A percentile compares a stretch with the other conserved stretches of the same genome.
These are phyloP conservation scores for Zootoca vivipara DNA, from an alignment of 2,113 vertebrate genomes.

Conservation along the genomic window DNA sequence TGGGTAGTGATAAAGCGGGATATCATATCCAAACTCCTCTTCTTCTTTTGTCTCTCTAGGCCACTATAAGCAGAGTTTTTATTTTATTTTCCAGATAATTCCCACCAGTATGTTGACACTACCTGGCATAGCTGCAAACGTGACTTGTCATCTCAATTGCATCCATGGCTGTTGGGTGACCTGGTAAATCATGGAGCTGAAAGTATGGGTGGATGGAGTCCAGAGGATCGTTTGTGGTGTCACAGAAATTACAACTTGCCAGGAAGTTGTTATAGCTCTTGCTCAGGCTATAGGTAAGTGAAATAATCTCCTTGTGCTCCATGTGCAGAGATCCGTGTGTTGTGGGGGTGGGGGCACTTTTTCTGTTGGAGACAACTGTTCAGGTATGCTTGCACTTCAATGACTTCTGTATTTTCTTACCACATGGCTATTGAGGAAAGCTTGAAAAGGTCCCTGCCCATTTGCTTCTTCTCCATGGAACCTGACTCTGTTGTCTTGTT, in stretches of 20 bases:
- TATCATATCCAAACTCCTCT: too few relatives aligned
- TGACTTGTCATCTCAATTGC: conserved; percentile 69
- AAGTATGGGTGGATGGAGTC: conserved; percentile 98
- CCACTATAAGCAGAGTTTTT: background rate
- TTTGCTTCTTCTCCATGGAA: background rate
- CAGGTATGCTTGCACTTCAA: background rate
- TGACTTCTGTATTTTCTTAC: background rate
- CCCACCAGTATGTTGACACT: background rate
- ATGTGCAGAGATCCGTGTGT: background rate
- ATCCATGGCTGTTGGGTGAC: conserved; percentile 68
- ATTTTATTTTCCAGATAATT: conserved; percentile 60
- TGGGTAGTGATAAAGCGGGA: too few relatives aligned
- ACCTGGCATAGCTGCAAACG: conserved; percentile 48
- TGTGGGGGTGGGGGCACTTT: background rate
- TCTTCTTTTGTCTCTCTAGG: background rate
- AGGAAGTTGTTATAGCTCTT: conserved; percentile 98
- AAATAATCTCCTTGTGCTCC: background rate
- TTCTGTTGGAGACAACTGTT: background rate
- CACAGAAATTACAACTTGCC: conserved; percentile 96
- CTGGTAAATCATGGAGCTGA: conserved; percentile 91
- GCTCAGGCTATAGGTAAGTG: conserved; percentile 96
- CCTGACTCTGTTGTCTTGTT: background rate
- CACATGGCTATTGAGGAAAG: background rate
- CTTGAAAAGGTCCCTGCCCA: background rate
- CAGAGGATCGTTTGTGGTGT: conserved; percentile 98